These are phyloP conservation scores for Harpalus rufipes DNA, from an alignment of 2,888 invertebrate species.

Conservation along the genomic window DNA sequence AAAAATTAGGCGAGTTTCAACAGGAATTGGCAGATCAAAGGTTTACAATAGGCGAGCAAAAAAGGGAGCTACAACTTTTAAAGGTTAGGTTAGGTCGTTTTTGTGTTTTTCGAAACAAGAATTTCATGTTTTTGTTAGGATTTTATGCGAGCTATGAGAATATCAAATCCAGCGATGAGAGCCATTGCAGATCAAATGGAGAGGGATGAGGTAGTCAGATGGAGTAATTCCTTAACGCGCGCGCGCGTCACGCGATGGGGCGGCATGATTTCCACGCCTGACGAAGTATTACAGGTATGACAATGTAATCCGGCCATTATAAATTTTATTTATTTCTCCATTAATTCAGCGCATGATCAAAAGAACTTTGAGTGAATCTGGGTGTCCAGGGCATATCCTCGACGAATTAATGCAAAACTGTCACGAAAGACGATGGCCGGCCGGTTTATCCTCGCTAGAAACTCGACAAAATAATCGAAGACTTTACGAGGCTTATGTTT, in stretches of 20 bases:
- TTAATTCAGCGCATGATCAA: conserved; percentile 91
- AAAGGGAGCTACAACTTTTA: conserved; percentile 86
- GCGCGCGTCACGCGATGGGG: conserved; percentile 98
- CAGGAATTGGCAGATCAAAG: conserved; percentile 92
- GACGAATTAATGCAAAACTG: conserved; percentile 98
- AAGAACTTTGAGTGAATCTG: conserved; percentile 93
- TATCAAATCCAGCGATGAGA: conserved; percentile 94
- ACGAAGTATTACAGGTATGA: conserved; percentile 91
- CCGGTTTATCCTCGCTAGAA: conserved; percentile 94
- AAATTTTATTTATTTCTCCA: no score
- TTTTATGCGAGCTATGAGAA: conserved; percentile 95
- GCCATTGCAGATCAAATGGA: conserved; percentile 97
- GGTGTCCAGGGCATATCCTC: conserved; percentile 95
- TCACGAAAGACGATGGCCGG: conserved; percentile 97
- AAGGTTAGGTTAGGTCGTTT: no score
- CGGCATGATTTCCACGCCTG: conserved; percentile 98
- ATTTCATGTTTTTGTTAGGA: conserved; percentile 79
- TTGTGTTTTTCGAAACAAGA: not conserved
- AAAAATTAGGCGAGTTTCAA: conserved; percentile 91
- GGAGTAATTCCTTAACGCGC: conserved; percentile 90
- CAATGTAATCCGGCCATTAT: no score
- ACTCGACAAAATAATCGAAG: conserved; percentile 96
- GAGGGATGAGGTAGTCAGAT: conserved; percentile 93
- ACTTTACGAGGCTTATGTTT: conserved; percentile 95
- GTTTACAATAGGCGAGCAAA: conserved; percentile 92